These are phyloP conservation scores for Drosophila neonasuta DNA, from an alignment of 2,888 invertebrate genomes.

Conservation along the genomic window DNA sequence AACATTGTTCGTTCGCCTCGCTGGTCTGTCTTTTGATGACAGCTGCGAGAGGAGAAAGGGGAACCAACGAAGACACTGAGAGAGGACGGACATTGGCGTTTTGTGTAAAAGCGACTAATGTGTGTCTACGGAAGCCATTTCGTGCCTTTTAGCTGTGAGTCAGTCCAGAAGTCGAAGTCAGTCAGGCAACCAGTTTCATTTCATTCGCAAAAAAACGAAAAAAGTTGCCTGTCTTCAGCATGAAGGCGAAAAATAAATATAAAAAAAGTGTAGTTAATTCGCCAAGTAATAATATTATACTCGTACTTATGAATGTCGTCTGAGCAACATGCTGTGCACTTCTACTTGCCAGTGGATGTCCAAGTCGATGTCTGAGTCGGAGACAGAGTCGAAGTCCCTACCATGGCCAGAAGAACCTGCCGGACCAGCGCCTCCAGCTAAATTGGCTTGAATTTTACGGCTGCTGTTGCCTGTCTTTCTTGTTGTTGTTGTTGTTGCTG, in stretches of 20 bases:
- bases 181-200: slow-evolving; percentile 64
- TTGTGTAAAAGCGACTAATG: slow-evolving; percentile 79
- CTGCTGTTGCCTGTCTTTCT: slow-evolving; percentile 46
- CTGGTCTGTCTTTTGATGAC: slow-evolving; percentile 5
- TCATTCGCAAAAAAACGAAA: slow-evolving; percentile 15
- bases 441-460: slow-evolving; percentile 76
- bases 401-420: slow-evolving; percentile 65
- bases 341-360: too few species aligned
- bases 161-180: slow-evolving; percentile 17
- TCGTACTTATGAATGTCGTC: slow-evolving; percentile 77
- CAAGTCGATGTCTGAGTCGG: slow-evolving; percentile 10
- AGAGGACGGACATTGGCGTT: slow-evolving; percentile 44
- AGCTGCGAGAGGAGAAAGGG: not conserved
- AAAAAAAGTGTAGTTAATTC: slow-evolving; percentile 72
- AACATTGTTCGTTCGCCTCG: slow-evolving; percentile 37
- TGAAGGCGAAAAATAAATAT: slow-evolving; percentile 17
- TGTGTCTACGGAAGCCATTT: slow-evolving; percentile 78
- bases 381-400: slow-evolving; percentile 15
- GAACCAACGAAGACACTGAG: not conserved
- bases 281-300: slow-evolving; percentile 79
- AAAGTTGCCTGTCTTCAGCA: slow-evolving; percentile 2
- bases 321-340: slow-evolving; percentile 69
- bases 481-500: slow-evolving; percentile 25
- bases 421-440: slow-evolving; percentile 66
- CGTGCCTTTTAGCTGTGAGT: slow-evolving; percentile 70